Evolutionary conservation across 2,797 vertebrate species (phyloP), one percentile per base, ranked within the genome.

Genomic region (Rhodeus uyekii): DNA sequence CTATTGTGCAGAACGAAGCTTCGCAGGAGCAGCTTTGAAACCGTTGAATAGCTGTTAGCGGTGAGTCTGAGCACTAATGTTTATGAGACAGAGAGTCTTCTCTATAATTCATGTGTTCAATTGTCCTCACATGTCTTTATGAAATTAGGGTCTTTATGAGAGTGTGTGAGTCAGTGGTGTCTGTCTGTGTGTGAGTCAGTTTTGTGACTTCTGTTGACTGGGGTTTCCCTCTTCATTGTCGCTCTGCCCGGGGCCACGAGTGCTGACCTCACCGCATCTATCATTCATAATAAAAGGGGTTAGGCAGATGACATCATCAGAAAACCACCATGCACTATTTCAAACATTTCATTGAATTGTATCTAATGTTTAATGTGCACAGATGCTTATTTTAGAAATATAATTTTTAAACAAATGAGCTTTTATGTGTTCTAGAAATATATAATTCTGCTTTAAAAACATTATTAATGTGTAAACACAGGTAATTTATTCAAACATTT

Each of bases 1-100:
- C 78, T 89, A 76, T 86, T 82, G 79, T 84, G 76, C 64, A 84
- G 82, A 63, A 75, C 86, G 84, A 78, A 87, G 74, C 76, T 34
- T 78, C 75, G 18, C 22, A 48, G 39, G 71, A 84, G 83, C 84
- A 50, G 67, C 81, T 88, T 81, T 87, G 71, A 88, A 78, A 88
- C 53, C 85, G 72, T 73, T 2, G 14, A 7, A 38, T 7, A 16
- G 18, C 24, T 19, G 13, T 60, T 39, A 58, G 8, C 16, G n/a
- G 71, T 18, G 6, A 64, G 60, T 75, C 48, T 29, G 38, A 61
- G 5, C 32, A 18, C 27, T 34, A n/a, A 46, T 8, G 7, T 42
- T 16, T 29, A 64, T 27, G 4, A 63, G 10, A n/a, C 3, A 13
- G 10, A n/a, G 7, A 13, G 27, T 34, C 19, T 48, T 71, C 32